Evolutionary conservation across 2,797 vertebrate genomes (phyloP).

Genomic region (Sebastes glaucus): DNA sequence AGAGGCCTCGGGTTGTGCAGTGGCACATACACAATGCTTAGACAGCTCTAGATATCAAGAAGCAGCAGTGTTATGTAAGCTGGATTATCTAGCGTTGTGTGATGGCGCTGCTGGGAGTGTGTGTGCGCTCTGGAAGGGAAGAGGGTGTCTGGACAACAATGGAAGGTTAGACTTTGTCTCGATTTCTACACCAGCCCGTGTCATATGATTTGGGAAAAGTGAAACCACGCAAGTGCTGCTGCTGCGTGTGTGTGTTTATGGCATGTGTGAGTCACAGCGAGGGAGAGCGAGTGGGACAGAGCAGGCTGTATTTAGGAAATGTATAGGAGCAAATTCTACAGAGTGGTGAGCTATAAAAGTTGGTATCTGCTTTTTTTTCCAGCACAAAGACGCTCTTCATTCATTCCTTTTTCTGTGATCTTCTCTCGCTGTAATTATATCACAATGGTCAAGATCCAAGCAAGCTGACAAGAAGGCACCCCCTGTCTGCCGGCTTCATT

Average conservation of each 20-base stretch:
- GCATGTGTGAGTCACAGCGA: slow-evolving; percentile 61
- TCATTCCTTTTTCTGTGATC: slow-evolving; percentile 53
- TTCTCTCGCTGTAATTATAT: slow-evolving; percentile 43
- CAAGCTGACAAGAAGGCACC: slow-evolving; percentile 52
- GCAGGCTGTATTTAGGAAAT: slow-evolving; percentile 54
- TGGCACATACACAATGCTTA: slow-evolving; percentile 16
- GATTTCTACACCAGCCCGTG: slow-evolving; percentile 24
- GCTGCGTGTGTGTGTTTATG: slow-evolving; percentile 49
- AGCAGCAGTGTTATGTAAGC: slow-evolving; percentile 51
- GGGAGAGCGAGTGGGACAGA: slow-evolving; percentile 36
- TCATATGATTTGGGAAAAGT: slow-evolving; percentile 54
- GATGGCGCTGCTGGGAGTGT: slow-evolving; percentile 44
- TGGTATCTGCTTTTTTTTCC: slow-evolving; percentile 49
- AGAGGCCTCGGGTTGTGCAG: slow-evolving; percentile 34
- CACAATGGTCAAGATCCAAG: slow-evolving; percentile 55
- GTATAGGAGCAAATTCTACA: slow-evolving; percentile 51
- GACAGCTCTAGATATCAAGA: slow-evolving; percentile 42
- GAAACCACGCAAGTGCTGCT: slow-evolving; percentile 50
- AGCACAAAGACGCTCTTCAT: slow-evolving; percentile 77
- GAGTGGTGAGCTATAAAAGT: slow-evolving; percentile 56
- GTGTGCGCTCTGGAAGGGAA: slow-evolving; percentile 36
- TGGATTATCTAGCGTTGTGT: slow-evolving; percentile 60
- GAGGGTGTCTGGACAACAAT: slow-evolving; percentile 46
- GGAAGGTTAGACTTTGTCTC: slow-evolving; percentile 60
- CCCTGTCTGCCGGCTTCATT: slow-evolving; percentile 57